phyloP scores from a whole-genome alignment of 2,113 vertebrate species.

The Prinia subflava region DNA sequence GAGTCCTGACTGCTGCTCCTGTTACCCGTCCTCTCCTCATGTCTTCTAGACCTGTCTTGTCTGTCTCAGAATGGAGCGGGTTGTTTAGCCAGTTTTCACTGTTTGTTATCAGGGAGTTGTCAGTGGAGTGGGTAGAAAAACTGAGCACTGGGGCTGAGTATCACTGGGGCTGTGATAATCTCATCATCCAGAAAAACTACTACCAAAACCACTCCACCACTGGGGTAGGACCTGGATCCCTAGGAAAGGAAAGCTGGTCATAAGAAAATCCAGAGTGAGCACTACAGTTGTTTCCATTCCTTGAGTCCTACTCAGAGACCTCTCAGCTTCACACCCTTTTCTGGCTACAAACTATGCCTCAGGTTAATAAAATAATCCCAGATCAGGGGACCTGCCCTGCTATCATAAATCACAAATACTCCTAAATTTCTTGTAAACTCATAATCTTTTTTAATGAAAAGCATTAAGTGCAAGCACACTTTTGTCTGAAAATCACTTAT shows the following conservation, averaged over 20 bases:
- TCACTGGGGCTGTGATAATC: background rate
- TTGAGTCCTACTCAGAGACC: background rate
- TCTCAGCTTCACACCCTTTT: background rate
- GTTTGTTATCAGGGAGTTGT: background rate
- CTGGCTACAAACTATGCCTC: background rate
- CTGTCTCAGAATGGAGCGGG: background rate
- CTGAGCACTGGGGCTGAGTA: background rate
- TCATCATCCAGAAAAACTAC: background rate
- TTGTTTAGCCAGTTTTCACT: background rate
- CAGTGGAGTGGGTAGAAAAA: background rate
- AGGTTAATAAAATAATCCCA: background rate
- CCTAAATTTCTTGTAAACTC: background rate
- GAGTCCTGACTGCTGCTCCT: background rate
- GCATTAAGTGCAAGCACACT: background rate
- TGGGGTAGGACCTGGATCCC: background rate
- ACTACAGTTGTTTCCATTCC: background rate
- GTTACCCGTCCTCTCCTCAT: background rate
- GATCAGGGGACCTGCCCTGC: background rate
- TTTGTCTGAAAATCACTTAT: background rate
- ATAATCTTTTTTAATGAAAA: background rate
- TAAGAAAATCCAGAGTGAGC: background rate
- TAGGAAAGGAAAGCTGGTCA: background rate
- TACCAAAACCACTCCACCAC: background rate
- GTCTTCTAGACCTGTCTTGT: background rate
- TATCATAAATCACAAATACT: background rate